Base-by-base conservation (phyloP, 2,888 invertebrate species). In the Anoplius nigerrimus region DNA sequence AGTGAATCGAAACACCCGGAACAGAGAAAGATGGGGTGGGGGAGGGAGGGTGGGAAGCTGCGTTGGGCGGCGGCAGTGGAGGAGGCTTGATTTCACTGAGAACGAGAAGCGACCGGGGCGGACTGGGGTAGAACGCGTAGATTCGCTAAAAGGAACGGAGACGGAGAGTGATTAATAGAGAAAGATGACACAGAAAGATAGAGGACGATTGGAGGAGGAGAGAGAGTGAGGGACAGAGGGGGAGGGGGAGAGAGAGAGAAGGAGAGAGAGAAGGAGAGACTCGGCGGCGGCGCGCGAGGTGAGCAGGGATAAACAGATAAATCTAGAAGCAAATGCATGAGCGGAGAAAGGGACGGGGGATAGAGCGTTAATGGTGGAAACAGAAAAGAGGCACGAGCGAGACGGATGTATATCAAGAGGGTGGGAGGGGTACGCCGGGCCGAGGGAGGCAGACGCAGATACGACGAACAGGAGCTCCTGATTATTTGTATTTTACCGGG, bases 401-500 rank as follows among this genome's bases (percentile, higher is more conserved):
- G 34, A 34, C 34, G 2, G 55, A 27, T 24, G 70, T 62, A 64
- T 62, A 64, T 8, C 13, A 27, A 48, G 51, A 54, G 13, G 45
- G 56, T 52, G 56, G 45, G 58, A 45, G 52, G n/a, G n/a, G n/a
- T n/a, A n/a, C n/a, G n/a, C n/a, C n/a, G n/a, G n/a, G 27, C 8
- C 2, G 46, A n/a, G n/a, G 43, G 15, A 15, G 22, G 43, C n/a
- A 20, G 62, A 27, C 13, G 21, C 11, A n/a, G 42, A 46, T 21
- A 58, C 42, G n/a, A 46, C 20, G 42, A 56, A 48, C 51, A 66
- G 61, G 70, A 66, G 66, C 71, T 75, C 75, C 81, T 83, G 84
- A 84, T 84, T 84, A 84, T 84, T 84, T 84, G 84, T 84, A 84
- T 84, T 84, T 83, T 79, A 78, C 81, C 61, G 82, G 78, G 72